These are phyloP conservation scores for Allophyes oxyacanthae DNA, from an alignment of 2,888 invertebrate genomes.

Conservation along the genomic window DNA sequence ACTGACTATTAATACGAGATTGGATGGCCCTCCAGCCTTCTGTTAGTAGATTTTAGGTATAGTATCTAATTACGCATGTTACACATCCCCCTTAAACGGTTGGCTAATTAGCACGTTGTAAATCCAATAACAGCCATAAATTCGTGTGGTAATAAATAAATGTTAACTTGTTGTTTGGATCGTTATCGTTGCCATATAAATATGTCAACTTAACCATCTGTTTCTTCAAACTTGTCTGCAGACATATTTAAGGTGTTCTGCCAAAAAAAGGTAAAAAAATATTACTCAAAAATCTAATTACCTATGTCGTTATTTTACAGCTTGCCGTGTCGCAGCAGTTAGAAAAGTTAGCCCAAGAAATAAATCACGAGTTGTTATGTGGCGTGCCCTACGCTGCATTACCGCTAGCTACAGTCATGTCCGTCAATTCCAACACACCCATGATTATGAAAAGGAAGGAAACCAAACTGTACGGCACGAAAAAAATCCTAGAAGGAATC, in stretches of 20 bases:
- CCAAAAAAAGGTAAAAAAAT: neutral
- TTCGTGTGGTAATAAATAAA: neutral
- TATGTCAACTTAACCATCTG: slow-evolving; percentile 3
- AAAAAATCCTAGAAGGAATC: slow-evolving; percentile 97
- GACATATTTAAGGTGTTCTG: slow-evolving; percentile 2
- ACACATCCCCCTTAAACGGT: no score
- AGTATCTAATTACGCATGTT: no score
- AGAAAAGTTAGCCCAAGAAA: slow-evolving; percentile 69
- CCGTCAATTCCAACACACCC: slow-evolving; percentile 91
- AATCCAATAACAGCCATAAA: neutral
- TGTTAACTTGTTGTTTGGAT: neutral
- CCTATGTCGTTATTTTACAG: slow-evolving; percentile 62
- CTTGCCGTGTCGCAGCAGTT: slow-evolving; percentile 75
- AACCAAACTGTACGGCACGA: slow-evolving; percentile 98
- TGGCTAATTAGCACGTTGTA: no score
- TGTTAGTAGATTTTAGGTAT: no score
- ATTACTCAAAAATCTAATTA: neutral
- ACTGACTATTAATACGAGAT: no score
- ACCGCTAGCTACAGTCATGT: slow-evolving; percentile 96
- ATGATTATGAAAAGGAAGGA: slow-evolving; percentile 98
- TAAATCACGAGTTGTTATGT: slow-evolving; percentile 93
- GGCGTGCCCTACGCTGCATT: slow-evolving; percentile 99
- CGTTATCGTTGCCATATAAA: neutral
- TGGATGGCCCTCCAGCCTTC: no score
- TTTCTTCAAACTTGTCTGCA: neutral